Conservation (phyloP, 2,797 vertebrate genomes). For the Lates japonicus region DNA sequence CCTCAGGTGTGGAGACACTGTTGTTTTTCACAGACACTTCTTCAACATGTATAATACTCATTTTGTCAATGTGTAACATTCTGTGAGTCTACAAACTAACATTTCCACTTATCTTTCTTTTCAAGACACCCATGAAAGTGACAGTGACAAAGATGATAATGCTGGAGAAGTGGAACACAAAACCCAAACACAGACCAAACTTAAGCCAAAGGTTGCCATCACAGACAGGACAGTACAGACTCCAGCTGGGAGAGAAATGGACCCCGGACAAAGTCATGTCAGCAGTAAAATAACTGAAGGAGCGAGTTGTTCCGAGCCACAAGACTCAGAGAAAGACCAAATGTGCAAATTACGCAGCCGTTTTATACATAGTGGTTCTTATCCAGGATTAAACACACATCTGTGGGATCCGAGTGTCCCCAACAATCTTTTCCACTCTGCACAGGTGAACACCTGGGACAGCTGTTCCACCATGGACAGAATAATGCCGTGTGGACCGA, state of each 20-base stretch:
- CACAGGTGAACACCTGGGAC: slow-evolving; percentile 86
- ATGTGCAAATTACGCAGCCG: slow-evolving; percentile 70
- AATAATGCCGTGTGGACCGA: slow-evolving; percentile 78
- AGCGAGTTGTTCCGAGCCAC: slow-evolving; percentile 53
- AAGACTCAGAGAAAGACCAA: slow-evolving; percentile 78
- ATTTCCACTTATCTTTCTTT: background rate
- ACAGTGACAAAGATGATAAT: slow-evolving; percentile 85
- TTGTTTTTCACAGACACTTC: background rate
- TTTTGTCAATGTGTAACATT: background rate
- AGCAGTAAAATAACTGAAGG: slow-evolving; percentile 78
- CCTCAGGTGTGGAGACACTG: slow-evolving; percentile 61
- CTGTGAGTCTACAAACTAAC: background rate
- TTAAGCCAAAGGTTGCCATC: slow-evolving; percentile 55
- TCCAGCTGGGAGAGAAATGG: slow-evolving; percentile 69
- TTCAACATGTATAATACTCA: background rate
- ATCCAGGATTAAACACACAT: slow-evolving; percentile 83
- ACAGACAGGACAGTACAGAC: slow-evolving; percentile 59
- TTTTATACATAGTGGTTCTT: slow-evolving; percentile 81
- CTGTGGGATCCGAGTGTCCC: slow-evolving; percentile 80
- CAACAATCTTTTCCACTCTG: slow-evolving; percentile 81
- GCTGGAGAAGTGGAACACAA: slow-evolving; percentile 77
- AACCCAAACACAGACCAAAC: slow-evolving; percentile 72
- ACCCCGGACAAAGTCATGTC: slow-evolving; percentile 78
- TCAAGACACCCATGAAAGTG: slow-evolving; percentile 87
- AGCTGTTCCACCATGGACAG: slow-evolving; percentile 82